phyloP scores from a whole-genome alignment of 2,888 invertebrate genomes.

The Troilus luridus region DNA sequence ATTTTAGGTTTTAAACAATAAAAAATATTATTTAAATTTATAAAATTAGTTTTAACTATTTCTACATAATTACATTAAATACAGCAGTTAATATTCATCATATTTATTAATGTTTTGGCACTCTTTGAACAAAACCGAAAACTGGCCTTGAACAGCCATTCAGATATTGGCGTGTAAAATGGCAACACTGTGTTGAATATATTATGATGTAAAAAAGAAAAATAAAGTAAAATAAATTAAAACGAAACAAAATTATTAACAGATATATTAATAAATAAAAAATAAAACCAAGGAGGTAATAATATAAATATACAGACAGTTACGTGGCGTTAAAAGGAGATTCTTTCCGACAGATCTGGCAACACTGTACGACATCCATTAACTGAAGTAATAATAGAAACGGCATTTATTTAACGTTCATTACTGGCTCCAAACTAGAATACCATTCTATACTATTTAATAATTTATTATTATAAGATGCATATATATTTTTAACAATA shows the following conservation, averaged over 20 bases:
- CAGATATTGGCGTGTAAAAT: too few species aligned
- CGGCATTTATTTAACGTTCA: background rate
- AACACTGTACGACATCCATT: slow-evolving; percentile 16
- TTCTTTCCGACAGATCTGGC: slow-evolving; percentile 39
- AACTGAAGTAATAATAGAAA: slow-evolving; percentile 44
- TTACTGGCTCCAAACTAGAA: background rate
- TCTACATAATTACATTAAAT: too few species aligned
- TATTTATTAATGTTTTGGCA: too few species aligned
- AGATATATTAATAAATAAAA: background rate
- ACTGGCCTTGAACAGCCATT: too few species aligned
- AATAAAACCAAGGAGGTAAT: background rate
- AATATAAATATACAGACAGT: background rate
- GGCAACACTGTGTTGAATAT: too few species aligned
- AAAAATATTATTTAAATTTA: too few species aligned
- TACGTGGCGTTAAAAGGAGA: background rate
- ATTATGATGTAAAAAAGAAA: background rate
- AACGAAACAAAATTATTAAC: background rate
- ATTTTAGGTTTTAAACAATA: too few species aligned
- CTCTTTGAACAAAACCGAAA: too few species aligned
- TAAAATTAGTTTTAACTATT: too few species aligned
- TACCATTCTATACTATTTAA: background rate
- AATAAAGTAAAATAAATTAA: background rate
- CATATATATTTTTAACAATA: too few species aligned
- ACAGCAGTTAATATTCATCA: too few species aligned
- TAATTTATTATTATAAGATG: background rate